phyloP scores from a whole-genome alignment of 1,140 invertebrate species.

The Wiebesia pumilae region DNA sequence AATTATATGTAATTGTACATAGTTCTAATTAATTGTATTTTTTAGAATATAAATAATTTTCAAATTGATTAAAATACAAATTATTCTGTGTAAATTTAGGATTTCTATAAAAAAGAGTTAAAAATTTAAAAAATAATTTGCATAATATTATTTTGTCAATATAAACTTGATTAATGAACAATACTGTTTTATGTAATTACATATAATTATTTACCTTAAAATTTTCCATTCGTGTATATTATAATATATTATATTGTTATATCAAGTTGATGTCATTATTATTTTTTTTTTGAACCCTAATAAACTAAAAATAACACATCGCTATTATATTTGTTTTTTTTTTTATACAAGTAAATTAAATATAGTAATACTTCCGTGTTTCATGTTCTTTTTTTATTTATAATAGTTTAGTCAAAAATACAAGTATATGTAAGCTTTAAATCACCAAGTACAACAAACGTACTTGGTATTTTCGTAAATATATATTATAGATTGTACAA shows the following conservation, averaged over 20 bases:
- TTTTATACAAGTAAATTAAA: conserved; percentile 57
- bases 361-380: conserved; percentile 53
- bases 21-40: neutral
- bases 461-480: conserved; percentile 50
- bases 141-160: too few relatives aligned
- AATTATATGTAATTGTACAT: neutral
- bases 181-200: neutral
- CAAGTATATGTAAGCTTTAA: conserved; percentile 55
- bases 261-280: neutral
- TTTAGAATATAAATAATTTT: too few relatives aligned
- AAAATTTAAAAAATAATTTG: too few relatives aligned
- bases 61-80: too few relatives aligned
- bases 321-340: conserved; percentile 8
- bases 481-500: conserved; percentile 22
- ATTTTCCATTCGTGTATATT: neutral
- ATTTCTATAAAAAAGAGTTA: too few relatives aligned
- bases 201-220: neutral
- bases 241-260: conserved; percentile 15
- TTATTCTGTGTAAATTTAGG: too few relatives aligned
- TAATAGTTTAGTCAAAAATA: conserved; percentile 56
- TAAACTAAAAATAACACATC: conserved; percentile 36
- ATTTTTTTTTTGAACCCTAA: conserved; percentile 34
- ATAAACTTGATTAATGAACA: too few relatives aligned
- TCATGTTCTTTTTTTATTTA: conserved; percentile 30
- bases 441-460: conserved; percentile 58